Evolutionary conservation across 2,888 invertebrate genomes (phyloP).

Genomic region (Pachymerium ferrugineum): DNA sequence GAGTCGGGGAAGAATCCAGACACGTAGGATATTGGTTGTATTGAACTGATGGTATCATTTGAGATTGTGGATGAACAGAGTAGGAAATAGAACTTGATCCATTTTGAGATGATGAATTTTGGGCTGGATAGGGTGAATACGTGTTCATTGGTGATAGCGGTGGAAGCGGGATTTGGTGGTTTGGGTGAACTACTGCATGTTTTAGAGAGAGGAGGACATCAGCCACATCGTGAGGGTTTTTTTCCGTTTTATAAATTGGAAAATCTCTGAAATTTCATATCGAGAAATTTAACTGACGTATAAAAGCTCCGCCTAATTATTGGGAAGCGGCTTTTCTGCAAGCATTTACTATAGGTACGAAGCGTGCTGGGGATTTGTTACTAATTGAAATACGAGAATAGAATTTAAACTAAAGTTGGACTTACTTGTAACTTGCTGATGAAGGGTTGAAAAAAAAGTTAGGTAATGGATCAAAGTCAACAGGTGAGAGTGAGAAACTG

Average conservation of each 20-base stretch:
- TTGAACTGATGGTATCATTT: neutral
- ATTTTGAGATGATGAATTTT: constrained; percentile 43
- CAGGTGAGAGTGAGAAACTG: constrained; percentile 66
- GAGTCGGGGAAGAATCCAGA: constrained; percentile 42
- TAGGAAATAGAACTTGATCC: constrained; percentile 41
- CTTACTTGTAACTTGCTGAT: constrained; percentile 68
- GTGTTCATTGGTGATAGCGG: constrained; percentile 50
- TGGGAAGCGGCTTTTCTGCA: too few species aligned
- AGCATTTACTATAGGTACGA: too few species aligned
- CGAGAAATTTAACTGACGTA: constrained; percentile 37
- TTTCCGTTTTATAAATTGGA: constrained; percentile 44
- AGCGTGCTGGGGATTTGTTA: too few species aligned
- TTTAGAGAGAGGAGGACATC: constrained; percentile 81
- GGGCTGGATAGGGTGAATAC: constrained; percentile 41
- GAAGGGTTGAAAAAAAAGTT: constrained; percentile 68
- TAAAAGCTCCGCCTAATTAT: too few species aligned
- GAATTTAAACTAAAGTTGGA: constrained; percentile 37
- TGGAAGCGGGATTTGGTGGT: constrained; percentile 49
- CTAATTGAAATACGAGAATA: neutral
- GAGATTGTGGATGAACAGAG: constrained; percentile 39
- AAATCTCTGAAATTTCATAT: constrained; percentile 42
- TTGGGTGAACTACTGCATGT: constrained; percentile 79
- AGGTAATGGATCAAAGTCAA: constrained; percentile 81
- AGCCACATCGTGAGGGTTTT: constrained; percentile 61
- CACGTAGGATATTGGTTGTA: constrained; percentile 24